Evolutionary conservation across 2,888 invertebrate species (phyloP).

Genomic region (Drosophila hamatofila): DNA sequence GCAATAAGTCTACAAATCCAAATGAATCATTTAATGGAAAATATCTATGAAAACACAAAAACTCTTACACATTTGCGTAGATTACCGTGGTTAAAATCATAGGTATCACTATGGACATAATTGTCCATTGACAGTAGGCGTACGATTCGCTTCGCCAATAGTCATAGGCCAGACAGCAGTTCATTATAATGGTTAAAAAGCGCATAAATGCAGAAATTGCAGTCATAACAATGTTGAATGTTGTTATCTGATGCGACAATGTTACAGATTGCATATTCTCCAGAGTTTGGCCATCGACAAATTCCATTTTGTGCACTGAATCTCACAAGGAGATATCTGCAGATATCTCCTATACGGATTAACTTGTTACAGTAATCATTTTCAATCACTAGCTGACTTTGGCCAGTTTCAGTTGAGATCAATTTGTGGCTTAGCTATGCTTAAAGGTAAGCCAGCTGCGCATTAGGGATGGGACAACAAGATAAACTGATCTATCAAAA

Average conservation of each 20-base stretch:
- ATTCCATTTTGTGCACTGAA: slow-evolving; percentile 20
- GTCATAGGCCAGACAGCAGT: slow-evolving; percentile 56
- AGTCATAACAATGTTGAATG: slow-evolving; percentile 36
- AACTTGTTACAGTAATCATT: slow-evolving; percentile 16
- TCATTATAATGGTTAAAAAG: slow-evolving; percentile 52
- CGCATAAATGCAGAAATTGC: slow-evolving; percentile 48
- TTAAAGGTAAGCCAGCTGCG: slow-evolving; percentile 23
- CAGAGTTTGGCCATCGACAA: slow-evolving; percentile 6
- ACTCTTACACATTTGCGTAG: slow-evolving; percentile 55
- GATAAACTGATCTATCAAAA: slow-evolving; percentile 11
- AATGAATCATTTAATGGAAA: neutral
- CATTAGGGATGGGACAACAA: slow-evolving; percentile 37
- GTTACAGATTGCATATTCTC: slow-evolving; percentile 14
- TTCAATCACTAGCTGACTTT: neutral
- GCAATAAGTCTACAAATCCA: slow-evolving; percentile 41
- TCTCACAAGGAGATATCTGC: slow-evolving; percentile 3
- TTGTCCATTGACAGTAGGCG: slow-evolving; percentile 58
- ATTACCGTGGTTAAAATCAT: slow-evolving; percentile 61
- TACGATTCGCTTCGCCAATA: slow-evolving; percentile 41
- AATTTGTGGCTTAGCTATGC: neutral
- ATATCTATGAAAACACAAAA: neutral
- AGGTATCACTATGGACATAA: slow-evolving; percentile 56
- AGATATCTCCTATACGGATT: neutral
- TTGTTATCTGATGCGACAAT: slow-evolving; percentile 27
- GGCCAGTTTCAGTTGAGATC: neutral